Evolutionary conservation across 2,113 vertebrate species (phyloP).

Genomic region (Scartelaos histophorus): DNA sequence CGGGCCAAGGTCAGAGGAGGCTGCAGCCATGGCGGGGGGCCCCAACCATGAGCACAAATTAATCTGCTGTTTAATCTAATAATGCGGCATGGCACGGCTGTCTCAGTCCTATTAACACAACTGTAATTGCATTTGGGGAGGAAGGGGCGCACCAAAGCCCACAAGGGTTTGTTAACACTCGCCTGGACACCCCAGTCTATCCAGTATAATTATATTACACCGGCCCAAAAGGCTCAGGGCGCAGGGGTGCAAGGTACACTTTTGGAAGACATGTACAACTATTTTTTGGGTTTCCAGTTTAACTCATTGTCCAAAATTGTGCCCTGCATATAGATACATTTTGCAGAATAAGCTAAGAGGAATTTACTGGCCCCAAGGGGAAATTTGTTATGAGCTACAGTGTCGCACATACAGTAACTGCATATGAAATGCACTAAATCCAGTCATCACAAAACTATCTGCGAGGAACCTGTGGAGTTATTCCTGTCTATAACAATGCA

Average conservation of each 20-base stretch:
- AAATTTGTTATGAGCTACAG: neutral
- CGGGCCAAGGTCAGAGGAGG: conserved; percentile 71
- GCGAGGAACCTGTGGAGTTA: neutral
- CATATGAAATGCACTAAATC: neutral
- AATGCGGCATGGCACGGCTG: conserved; percentile 63
- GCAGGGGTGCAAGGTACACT: neutral
- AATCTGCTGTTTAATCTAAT: conserved; percentile 79
- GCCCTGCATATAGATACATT: neutral
- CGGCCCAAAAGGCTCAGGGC: conserved; percentile 6
- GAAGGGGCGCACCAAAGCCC: conserved; percentile 47
- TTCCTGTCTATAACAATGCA: neutral
- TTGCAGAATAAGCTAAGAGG: neutral
- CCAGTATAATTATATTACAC: conserved; percentile 47
- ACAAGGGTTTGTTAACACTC: conserved; percentile 49
- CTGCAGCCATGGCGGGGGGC: conserved; percentile 66
- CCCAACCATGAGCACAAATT: conserved; percentile 69
- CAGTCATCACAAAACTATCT: neutral
- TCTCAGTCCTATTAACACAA: conserved; percentile 75
- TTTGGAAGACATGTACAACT: neutral
- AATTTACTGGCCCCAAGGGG: neutral
- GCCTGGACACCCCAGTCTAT: conserved; percentile 43
- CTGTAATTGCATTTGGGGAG: conserved; percentile 75
- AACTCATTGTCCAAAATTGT: neutral
- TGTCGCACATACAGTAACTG: neutral
- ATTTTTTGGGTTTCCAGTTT: neutral